phyloP scores from a whole-genome alignment of 2,113 vertebrate genomes.

The Phoxinus phoxinus region DNA sequence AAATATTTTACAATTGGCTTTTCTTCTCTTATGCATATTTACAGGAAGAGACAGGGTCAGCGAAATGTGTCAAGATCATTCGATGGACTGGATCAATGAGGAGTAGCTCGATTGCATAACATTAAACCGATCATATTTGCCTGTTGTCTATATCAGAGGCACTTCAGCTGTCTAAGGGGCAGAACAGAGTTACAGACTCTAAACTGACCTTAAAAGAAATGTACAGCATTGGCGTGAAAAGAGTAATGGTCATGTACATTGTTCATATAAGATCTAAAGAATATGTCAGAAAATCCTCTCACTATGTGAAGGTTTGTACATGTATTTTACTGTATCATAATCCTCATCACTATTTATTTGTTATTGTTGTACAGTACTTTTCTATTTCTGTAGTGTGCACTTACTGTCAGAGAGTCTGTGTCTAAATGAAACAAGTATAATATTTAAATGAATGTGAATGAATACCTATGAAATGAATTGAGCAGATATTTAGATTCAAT shows the following conservation, averaged over 20 bases:
- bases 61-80: conserved; percentile 71
- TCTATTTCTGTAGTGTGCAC: not conserved
- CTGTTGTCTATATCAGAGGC: not conserved
- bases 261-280: not conserved
- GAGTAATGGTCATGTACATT: not conserved
- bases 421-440: conserved; percentile 2
- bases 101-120: conserved; percentile 55
- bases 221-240: not conserved
- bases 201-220: not conserved
- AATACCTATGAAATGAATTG: not conserved
- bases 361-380: conserved; percentile 33
- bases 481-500: not conserved
- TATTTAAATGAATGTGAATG: not conserved
- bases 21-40: conserved; percentile 20
- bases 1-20: not conserved
- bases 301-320: not conserved
- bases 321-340: conserved; percentile 20
- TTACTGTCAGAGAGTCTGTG: not conserved
- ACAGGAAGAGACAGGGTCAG: conserved; percentile 66
- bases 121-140: not conserved
- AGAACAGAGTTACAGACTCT: not conserved
- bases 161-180: not conserved
- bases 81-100: conserved; percentile 87
- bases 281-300: not conserved
- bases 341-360: not conserved